A percentile compares a stretch with the other conserved stretches of the same genome.
These are phyloP conservation scores for Gymnobelideus leadbeateri DNA, from an alignment of 2,113 vertebrate genomes.

Conservation along the genomic window DNA sequence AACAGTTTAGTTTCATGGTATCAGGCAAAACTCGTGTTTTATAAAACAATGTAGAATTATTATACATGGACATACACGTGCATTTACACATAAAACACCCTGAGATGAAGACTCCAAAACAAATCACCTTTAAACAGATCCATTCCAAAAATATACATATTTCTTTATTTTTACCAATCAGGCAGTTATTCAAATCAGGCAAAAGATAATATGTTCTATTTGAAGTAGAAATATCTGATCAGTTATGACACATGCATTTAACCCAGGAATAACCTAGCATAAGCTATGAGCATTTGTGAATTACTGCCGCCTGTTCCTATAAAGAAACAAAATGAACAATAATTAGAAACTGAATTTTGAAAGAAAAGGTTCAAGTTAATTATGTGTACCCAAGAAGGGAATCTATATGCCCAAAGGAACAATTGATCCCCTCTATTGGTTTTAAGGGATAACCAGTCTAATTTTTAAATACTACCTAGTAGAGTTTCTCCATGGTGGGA, in stretches of 20 bases:
- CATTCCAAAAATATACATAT: not conserved
- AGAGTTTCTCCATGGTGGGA: not conserved
- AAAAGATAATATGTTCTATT: constrained; percentile 7
- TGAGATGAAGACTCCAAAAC: not conserved
- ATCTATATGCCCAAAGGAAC: constrained; percentile 6
- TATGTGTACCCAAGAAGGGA: not conserved
- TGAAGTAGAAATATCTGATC: not conserved
- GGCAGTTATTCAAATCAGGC: constrained; percentile 8
- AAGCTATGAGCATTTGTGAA: not conserved
- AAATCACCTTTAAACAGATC: not conserved
- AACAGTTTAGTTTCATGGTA: not conserved
- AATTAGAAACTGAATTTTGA: not conserved
- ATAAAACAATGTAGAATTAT: not conserved
- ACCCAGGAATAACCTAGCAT: not conserved
- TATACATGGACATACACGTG: not conserved
- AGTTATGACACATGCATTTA: not conserved
- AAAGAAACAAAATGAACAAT: not conserved
- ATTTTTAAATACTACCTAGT: not conserved
- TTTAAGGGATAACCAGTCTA: not conserved
- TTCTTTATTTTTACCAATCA: not conserved
- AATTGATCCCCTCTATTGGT: too few relatives aligned
- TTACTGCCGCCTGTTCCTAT: not conserved
- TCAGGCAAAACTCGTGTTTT: not conserved
- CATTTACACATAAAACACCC: not conserved
- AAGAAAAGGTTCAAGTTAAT: not conserved